Percentiles rank a stretch among this genome's conserved stretches.
Conservation (phyloP, 1,140 invertebrate species). For the Cydia strobilella region DNA sequence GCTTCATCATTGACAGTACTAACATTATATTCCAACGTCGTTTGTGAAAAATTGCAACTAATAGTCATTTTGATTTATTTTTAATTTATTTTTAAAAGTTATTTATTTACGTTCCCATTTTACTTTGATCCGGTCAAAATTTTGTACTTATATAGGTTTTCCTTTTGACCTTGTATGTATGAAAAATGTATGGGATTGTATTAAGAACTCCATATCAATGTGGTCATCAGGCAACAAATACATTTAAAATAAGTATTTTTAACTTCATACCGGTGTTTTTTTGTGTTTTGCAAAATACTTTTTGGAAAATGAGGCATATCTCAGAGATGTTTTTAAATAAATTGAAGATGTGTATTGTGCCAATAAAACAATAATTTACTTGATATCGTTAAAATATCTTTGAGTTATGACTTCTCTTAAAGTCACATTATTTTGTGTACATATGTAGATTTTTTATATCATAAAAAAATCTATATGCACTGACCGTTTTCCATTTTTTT, state of each 20-base stretch:
- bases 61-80: conserved; percentile 26
- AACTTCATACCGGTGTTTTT: not conserved
- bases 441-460: not conserved
- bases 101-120: conserved; percentile 16
- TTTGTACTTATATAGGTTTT: conserved; percentile 15
- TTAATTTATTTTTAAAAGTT: conserved; percentile 27
- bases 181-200: not conserved
- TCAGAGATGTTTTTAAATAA: not conserved
- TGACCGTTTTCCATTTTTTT: not conserved
- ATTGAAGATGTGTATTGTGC: not conserved
- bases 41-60: not conserved
- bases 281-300: not conserved
- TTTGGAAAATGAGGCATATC: not conserved
- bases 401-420: not conserved
- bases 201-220: not conserved
- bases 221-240: not conserved
- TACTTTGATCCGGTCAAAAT: not conserved
- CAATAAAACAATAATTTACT: not conserved
- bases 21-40: not conserved
- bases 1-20: not conserved
- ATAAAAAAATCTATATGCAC: not conserved
- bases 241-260: not conserved
- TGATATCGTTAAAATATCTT: conserved; percentile 32
- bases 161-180: not conserved
- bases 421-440: not conserved